Evolutionary conservation across 2,888 invertebrate species (phyloP), one percentile per base, ranked within the genome.

Genomic region (Pelosia muscerda): DNA sequence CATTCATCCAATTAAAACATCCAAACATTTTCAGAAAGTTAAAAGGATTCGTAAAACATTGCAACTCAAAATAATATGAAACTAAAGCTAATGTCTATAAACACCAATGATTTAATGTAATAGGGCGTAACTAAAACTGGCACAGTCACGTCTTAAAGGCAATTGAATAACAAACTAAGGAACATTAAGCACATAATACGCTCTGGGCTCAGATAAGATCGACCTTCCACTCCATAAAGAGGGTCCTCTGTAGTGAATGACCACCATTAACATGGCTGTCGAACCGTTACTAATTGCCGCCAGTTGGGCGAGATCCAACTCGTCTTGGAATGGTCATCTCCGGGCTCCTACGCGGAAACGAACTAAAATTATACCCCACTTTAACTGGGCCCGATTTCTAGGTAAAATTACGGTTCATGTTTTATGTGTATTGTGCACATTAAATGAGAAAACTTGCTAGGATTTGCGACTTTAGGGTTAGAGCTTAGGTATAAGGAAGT

Each of bases 241-340:
- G 68, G 69, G 68, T 63, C 53, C 65, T 68, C 68, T 77, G 68
- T 69, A 65, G 58, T 66, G 62, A 80, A 78, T 66, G 74, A 63
- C 67, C 68, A 68, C 71, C 72, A 78, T 80, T 81, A 78, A 71
- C 31, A 73, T 61, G 68, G 53, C 72, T 74, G 70, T 68, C 76
- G 78, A 78, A 69, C 64, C 72, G 76, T 72, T 67, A 69, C 77
- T 83, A 85, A 85, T 85, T 84, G 81, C 71, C 68, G 23, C 26
- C 78, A 77, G 78, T 80, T 84, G 84, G 85, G 74, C 63, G 73
- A 61, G 69, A 69, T 81, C 82, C 81, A 83, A 84, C 73, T 73
- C 71, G 60, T 67, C 73, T 71, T 63, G 62, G 63, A 75, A 79
- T 73, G 80, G 73, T 68, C 79, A 72, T 73, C 74, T 74, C 66